These are phyloP conservation scores for Apodemus speciosus DNA, from an alignment of 2,113 vertebrate genomes.

Conservation along the genomic window DNA sequence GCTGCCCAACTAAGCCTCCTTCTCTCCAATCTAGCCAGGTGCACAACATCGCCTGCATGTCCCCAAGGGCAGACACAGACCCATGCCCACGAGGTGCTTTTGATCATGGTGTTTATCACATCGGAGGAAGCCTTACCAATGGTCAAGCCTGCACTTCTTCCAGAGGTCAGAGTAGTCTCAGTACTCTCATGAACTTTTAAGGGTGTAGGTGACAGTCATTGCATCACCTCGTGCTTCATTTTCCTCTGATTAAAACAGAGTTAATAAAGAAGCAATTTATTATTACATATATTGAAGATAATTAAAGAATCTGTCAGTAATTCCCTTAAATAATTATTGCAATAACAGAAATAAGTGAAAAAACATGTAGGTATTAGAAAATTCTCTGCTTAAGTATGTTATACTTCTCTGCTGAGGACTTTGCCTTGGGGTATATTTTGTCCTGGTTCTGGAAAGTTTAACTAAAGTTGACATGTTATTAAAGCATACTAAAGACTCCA, in stretches of 20 bases:
- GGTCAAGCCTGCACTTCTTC: neutral
- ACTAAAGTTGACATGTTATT: neutral
- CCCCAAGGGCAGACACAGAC: too few relatives aligned
- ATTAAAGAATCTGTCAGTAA: slow-evolving; percentile 34
- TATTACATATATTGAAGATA: neutral
- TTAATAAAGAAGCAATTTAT: slow-evolving; percentile 40
- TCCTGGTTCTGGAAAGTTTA: slow-evolving; percentile 29
- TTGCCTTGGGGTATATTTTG: neutral
- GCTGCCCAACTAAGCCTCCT: too few relatives aligned
- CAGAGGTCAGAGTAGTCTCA: neutral
- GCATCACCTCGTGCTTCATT: neutral
- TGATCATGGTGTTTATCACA: neutral
- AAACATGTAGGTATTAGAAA: slow-evolving; percentile 14
- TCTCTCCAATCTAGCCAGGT: too few relatives aligned
- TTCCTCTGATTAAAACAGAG: slow-evolving; percentile 37
- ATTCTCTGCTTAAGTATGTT: neutral
- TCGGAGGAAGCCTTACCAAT: neutral
- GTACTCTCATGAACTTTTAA: neutral
- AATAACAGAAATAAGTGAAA: slow-evolving; percentile 16
- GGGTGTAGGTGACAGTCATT: neutral
- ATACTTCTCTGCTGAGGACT: neutral
- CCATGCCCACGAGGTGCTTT: neutral
- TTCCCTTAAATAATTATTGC: slow-evolving; percentile 48
- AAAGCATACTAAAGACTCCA: neutral
- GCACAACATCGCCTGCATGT: too few relatives aligned